Conservation (phyloP, 2,113 vertebrate genomes). For the Ochotona princeps region DNA sequence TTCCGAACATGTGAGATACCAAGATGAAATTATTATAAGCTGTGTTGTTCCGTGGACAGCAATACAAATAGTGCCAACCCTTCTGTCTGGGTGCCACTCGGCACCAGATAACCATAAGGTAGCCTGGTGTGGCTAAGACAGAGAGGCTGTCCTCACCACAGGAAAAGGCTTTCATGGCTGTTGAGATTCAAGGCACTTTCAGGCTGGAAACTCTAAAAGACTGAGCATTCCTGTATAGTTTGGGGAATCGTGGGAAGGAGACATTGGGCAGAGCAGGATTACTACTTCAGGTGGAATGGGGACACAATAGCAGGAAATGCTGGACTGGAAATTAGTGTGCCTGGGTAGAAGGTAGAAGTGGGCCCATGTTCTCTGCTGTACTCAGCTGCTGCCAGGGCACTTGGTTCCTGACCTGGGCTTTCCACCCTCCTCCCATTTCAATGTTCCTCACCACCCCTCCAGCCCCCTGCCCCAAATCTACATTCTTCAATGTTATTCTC, state of each 20-base stretch:
- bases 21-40: background rate
- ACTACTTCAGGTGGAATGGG: background rate
- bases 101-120: background rate
- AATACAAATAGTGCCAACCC: background rate
- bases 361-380: background rate
- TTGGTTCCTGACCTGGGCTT: slow-evolving; percentile 23
- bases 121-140: background rate
- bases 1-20: background rate
- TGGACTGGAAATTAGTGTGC: background rate
- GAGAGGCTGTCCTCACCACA: background rate
- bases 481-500: background rate
- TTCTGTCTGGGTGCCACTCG: slow-evolving; percentile 23
- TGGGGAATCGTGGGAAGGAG: background rate
- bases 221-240: background rate
- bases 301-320: background rate
- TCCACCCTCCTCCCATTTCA: background rate
- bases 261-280: background rate
- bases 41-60: slow-evolving; percentile 44
- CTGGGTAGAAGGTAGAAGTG: slow-evolving; percentile 33
- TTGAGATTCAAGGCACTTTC: background rate
- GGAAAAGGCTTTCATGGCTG: background rate
- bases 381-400: background rate
- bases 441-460: background rate
- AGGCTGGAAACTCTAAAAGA: background rate
- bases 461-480: no score